phyloP scores from a whole-genome alignment of 2,888 invertebrate species.

The Chouioia cunea region DNA sequence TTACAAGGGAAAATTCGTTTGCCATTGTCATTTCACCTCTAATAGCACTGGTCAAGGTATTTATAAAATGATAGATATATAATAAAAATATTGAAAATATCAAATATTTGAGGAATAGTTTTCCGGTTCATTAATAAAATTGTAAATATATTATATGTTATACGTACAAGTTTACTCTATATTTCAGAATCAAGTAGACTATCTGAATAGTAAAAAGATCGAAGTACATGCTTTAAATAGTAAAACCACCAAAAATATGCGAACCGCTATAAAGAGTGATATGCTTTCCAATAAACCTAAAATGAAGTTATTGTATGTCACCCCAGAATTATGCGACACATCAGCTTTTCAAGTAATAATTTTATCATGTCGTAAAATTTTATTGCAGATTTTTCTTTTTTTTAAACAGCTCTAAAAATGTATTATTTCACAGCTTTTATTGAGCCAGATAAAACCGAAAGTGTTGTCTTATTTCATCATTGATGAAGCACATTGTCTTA shows the following conservation, averaged over 20 bases:
- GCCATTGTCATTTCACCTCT: conserved; percentile 96
- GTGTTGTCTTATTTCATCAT: conserved; percentile 88
- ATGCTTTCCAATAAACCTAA: conserved; percentile 76
- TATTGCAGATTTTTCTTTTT: not conserved
- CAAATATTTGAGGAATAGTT: too few relatives aligned
- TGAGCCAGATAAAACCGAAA: conserved; percentile 41
- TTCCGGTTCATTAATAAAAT: conserved; percentile 26
- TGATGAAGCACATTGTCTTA: conserved; percentile 98
- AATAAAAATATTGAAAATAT: conserved; percentile 29
- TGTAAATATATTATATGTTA: not conserved
- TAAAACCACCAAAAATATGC: conserved; percentile 83
- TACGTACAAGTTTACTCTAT: conserved; percentile 23
- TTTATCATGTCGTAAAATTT: conserved; percentile 4
- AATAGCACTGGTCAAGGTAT: conserved; percentile 91
- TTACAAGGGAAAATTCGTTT: conserved; percentile 82
- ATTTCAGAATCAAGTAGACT: conserved; percentile 89
- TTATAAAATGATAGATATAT: conserved; percentile 25
- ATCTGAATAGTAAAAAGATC: conserved; percentile 82
- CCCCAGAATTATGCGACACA: conserved; percentile 94
- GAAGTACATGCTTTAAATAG: conserved; percentile 93
- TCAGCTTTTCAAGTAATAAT: conserved; percentile 63
- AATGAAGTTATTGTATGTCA: conserved; percentile 91
- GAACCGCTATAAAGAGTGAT: conserved; percentile 83
- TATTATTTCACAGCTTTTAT: conserved; percentile 44
- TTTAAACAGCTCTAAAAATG: not conserved